phyloP scores from a whole-genome alignment of 2,888 invertebrate genomes.

The Oscheius sp. region DNA sequence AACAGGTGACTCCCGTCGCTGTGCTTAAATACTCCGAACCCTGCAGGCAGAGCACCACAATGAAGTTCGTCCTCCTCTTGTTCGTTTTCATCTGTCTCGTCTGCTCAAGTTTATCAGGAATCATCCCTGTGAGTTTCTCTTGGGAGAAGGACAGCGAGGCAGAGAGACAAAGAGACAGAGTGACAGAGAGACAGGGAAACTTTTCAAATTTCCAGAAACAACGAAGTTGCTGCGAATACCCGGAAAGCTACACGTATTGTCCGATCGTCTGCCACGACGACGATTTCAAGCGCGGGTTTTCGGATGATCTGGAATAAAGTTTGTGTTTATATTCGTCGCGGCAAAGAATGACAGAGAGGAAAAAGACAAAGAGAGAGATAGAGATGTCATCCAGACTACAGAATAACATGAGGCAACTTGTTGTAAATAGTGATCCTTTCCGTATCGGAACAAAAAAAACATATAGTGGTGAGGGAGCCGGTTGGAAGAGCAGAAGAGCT shows the following conservation, averaged over 20 bases:
- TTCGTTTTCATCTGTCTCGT: not conserved
- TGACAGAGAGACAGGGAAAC: not conserved
- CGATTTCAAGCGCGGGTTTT: not conserved
- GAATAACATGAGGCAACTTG: too few relatives aligned
- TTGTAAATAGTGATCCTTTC: too few relatives aligned
- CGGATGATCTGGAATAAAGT: too few relatives aligned
- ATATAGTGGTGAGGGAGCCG: too few relatives aligned
- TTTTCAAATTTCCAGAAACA: not conserved
- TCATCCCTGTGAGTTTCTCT: slow-evolving; percentile 1
- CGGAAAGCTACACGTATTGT: slow-evolving; percentile 10
- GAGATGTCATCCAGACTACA: too few relatives aligned
- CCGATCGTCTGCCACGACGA: slow-evolving; percentile 19
- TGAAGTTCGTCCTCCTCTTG: not conserved
- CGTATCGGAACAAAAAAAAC: too few relatives aligned
- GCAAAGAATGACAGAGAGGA: too few relatives aligned
- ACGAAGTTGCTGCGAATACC: slow-evolving; percentile 20
- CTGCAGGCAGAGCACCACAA: not conserved
- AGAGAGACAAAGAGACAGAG: not conserved
- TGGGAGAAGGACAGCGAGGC: too few relatives aligned
- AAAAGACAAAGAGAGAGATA: too few relatives aligned
- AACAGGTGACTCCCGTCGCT: slow-evolving; percentile 16
- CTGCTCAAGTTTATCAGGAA: not conserved
- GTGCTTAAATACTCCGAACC: slow-evolving; percentile 15
- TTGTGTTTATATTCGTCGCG: too few relatives aligned
- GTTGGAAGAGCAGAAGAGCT: too few relatives aligned